Evolutionary conservation across 2,113 vertebrate genomes (phyloP), one percentile per base, ranked within the genome.

Genomic region (Dipodomys stephensi): DNA sequence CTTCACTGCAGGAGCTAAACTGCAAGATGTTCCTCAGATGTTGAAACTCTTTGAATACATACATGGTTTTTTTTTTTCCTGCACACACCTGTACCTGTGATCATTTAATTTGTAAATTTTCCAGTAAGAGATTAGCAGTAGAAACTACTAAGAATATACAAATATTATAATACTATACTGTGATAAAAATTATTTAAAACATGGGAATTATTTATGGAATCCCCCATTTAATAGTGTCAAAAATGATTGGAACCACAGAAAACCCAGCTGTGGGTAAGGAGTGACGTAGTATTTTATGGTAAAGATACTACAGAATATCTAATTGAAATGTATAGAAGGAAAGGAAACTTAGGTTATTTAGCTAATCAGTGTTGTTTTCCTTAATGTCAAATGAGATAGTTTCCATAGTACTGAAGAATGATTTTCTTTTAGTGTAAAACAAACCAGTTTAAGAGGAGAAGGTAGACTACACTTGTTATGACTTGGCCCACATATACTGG

Each of bases 271-370:
- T 28, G 18, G 25, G 11, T 64, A 53, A 90, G 60, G n/a, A 57
- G 46, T 16, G 28, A 69, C 64, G 27, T 60, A 67, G 15, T 82
- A 49, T 23, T 86, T 7, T 49, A 91, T 93, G n/a, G 49, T 90
- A 65, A 74, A 77, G 35, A 30, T 39, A 72, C 86, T 91, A 78
- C 84, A 87, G 57, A 81, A 68, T 76, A 83, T 46, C 57, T 65
- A 92, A 27, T 76, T 80, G 62, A 93, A 95, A 87, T 77, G 53
- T 53, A 65, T 3, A 68, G 35, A 64, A 82, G 62, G 68, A 87
- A 87, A 28, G 80, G 68, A 62, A 95, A 82, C 28, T 49, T 67
- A 84, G 76, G 46, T 60, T 57, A 91, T 74, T 90, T 74, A 69
- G 62, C 53, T 74, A 65, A 13, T 39, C 72, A 82, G 18, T 76